Evolutionary conservation across 2,797 vertebrate species (phyloP).

Genomic region (Darevskia nairensis): DNA sequence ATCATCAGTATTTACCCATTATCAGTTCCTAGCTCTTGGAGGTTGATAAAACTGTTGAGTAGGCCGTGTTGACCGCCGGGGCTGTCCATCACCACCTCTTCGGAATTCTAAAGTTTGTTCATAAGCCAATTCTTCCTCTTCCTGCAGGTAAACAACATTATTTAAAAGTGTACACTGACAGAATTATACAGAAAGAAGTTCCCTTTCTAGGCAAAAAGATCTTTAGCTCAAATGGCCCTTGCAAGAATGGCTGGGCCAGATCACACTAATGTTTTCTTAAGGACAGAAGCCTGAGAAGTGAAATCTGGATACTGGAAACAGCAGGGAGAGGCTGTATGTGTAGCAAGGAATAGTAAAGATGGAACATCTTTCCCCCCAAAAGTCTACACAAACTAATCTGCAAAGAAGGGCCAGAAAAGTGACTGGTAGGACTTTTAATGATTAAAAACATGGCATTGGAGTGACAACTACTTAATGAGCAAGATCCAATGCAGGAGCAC

Average conservation of each 20-base stretch:
- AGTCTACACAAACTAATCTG: background rate
- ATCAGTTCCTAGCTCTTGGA: constrained; percentile 94
- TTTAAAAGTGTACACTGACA: constrained; percentile 57
- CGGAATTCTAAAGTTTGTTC: constrained; percentile 96
- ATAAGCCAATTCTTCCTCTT: constrained; percentile 92
- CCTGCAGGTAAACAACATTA: constrained; percentile 79
- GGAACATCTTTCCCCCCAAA: background rate
- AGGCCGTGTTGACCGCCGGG: constrained; percentile 88
- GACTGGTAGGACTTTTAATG: too few species aligned
- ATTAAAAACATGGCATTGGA: background rate
- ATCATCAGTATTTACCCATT: constrained; percentile 69
- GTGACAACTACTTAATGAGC: background rate
- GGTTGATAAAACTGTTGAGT: constrained; percentile 98
- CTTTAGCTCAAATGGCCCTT: background rate
- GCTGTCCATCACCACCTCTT: constrained; percentile 94
- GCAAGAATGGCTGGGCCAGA: background rate
- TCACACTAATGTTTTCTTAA: background rate
- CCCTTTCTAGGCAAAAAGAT: background rate
- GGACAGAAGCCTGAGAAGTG: background rate
- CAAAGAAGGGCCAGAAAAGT: background rate
- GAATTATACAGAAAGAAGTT: background rate
- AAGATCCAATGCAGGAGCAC: background rate
- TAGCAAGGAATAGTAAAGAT: background rate
- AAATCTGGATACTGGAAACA: background rate
- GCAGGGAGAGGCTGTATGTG: too few species aligned